These are phyloP conservation scores for Leptobrachium leishanense DNA, from an alignment of 2,113 vertebrate genomes.

Conservation along the genomic window DNA sequence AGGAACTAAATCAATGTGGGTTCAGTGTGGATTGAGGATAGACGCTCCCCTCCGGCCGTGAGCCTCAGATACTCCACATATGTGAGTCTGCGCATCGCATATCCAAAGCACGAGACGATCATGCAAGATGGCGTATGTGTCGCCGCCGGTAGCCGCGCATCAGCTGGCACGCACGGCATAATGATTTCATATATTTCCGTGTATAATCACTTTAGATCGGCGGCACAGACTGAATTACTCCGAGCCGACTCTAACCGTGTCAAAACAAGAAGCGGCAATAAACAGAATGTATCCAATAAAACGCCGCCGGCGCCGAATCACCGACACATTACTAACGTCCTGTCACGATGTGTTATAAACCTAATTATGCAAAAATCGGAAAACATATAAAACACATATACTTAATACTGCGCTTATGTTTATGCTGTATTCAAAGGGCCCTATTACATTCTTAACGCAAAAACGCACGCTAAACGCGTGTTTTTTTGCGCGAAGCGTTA, in stretches of 20 bases:
- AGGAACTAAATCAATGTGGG: too few species aligned
- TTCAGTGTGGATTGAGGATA: too few species aligned
- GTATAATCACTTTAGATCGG: not conserved
- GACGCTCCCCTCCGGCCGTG: too few species aligned
- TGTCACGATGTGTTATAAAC: not conserved
- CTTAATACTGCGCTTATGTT: not conserved
- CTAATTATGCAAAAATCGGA: conserved; percentile 13
- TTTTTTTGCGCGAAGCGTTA: not conserved
- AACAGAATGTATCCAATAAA: not conserved
- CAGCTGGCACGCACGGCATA: not conserved
- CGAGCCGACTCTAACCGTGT: not conserved
- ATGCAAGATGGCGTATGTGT: not conserved
- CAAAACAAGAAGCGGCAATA: not conserved
- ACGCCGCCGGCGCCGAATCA: not conserved
- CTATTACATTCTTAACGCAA: not conserved
- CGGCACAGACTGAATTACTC: conserved; percentile 3
- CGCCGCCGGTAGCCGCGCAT: not conserved
- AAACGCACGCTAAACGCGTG: not conserved
- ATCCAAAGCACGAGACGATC: too few species aligned
- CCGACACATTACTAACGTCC: not conserved
- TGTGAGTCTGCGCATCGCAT: too few species aligned
- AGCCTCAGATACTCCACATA: too few species aligned
- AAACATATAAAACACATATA: conserved; percentile 1
- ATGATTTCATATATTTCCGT: not conserved
- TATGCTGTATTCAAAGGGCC: conserved; percentile 17